phyloP scores from a whole-genome alignment of 2,113 vertebrate genomes.

The Catharus bicknelli region DNA sequence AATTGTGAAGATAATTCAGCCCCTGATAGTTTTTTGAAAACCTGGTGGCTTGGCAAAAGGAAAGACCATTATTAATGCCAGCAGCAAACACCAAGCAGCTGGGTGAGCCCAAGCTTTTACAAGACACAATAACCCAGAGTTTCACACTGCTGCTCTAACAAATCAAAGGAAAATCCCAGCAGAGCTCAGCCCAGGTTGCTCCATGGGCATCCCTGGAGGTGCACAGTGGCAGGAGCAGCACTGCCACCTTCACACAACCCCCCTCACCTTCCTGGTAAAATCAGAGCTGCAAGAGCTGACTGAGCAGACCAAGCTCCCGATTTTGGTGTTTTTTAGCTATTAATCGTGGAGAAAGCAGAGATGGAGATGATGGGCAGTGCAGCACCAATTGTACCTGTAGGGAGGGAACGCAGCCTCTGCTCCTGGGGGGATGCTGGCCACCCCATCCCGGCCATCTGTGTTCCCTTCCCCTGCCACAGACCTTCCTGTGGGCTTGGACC shows the following conservation, averaged over 20 bases:
- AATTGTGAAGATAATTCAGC: not conserved
- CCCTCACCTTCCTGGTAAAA: rapidly evolving
- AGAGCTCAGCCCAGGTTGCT: not conserved
- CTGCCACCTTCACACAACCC: rapidly evolving
- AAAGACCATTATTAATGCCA: not conserved
- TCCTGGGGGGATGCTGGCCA: not conserved
- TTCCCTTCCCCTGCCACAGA: not conserved
- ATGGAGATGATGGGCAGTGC: rapidly evolving
- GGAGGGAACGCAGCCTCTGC: rapidly evolving
- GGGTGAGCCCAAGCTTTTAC: not conserved
- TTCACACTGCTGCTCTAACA: not conserved
- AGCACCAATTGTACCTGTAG: not conserved
- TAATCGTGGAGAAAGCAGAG: not conserved
- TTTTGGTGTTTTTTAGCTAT: not conserved
- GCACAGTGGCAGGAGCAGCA: not conserved
- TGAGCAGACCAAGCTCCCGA: not conserved
- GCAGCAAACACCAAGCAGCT: not conserved
- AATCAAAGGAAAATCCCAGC: not conserved
- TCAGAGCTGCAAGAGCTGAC: not conserved
- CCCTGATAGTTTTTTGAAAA: not conserved
- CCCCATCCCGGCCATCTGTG: rapidly evolving
- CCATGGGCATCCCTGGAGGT: not conserved
- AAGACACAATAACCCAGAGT: not conserved
- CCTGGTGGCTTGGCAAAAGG: not conserved
- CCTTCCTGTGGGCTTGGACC: not conserved